Conservation (phyloP, 2,888 invertebrate genomes). For the Boloria euphrosyne region DNA sequence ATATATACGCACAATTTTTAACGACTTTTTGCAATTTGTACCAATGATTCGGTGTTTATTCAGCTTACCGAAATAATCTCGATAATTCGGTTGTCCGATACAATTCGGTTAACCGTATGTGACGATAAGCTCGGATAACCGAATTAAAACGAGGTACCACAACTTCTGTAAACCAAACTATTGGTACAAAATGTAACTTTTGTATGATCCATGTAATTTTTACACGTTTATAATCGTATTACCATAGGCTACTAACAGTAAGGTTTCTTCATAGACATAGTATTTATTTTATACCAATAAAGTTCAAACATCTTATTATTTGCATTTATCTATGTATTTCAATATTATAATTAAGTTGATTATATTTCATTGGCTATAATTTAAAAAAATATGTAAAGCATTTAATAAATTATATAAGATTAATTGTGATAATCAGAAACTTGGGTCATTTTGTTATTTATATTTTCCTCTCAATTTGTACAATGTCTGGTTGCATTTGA, state of each 20-base stretch:
- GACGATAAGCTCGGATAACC: neutral
- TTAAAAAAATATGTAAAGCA: constrained; percentile 5
- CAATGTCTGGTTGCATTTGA: constrained; percentile 1
- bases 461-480: neutral
- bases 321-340: constrained; percentile 17
- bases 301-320: constrained; percentile 20
- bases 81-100: neutral
- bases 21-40: constrained; percentile 4
- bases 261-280: constrained; percentile 27
- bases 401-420: constrained; percentile 15
- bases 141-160: neutral
- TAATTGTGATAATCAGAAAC: constrained; percentile 15
- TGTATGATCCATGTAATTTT: constrained; percentile 48
- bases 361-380: constrained; percentile 8
- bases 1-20: constrained; percentile 50
- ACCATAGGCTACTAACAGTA: constrained; percentile 35
- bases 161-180: neutral
- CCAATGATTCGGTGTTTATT: constrained; percentile 1
- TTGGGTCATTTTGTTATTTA: constrained; percentile 10
- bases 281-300: constrained; percentile 35
- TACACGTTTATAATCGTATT: constrained; percentile 46
- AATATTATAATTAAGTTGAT: constrained; percentile 1
- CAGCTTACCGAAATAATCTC: neutral
- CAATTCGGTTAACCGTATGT: neutral
- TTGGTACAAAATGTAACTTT: constrained; percentile 43